Percentiles rank a stretch among this genome's conserved stretches.
Conservation (phyloP, 2,797 vertebrate species). For the Pampus argenteus region DNA sequence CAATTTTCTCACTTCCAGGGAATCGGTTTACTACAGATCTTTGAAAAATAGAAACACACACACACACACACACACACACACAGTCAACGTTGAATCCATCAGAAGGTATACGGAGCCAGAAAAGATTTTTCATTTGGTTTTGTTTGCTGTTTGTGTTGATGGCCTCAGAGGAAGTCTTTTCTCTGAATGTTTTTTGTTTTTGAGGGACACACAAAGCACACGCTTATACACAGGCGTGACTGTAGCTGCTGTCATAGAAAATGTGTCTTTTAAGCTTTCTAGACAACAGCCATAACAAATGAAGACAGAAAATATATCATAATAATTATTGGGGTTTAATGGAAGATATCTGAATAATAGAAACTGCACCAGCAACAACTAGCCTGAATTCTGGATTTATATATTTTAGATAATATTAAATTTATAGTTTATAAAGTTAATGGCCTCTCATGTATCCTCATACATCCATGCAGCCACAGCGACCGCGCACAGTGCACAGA, state of each 20-base stretch:
- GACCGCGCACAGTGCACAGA: too few species aligned
- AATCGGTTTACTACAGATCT: conserved; percentile 40
- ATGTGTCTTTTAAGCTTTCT: conserved; percentile 30
- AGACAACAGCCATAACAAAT: conserved; percentile 10
- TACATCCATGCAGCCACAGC: conserved; percentile 1
- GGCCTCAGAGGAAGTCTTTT: conserved; percentile 55
- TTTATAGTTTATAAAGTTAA: conserved; percentile 39
- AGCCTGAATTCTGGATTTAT: conserved; percentile 2
- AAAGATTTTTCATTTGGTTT: conserved; percentile 47
- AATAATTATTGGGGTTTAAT: conserved; percentile 12
- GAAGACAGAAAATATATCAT: conserved; percentile 12
- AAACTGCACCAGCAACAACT: conserved; percentile 9
- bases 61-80: conserved; percentile 31
- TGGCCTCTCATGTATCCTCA: not conserved
- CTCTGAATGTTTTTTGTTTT: conserved; percentile 46
- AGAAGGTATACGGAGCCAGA: conserved; percentile 32
- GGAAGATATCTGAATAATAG: conserved; percentile 18
- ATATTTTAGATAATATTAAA: conserved; percentile 13
- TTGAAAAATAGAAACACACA: conserved; percentile 20
- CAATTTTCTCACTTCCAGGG: conserved; percentile 45
- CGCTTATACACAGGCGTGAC: conserved; percentile 18
- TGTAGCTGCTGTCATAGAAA: conserved; percentile 22
- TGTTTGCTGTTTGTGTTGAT: conserved; percentile 60
- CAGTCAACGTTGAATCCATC: conserved; percentile 36
- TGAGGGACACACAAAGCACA: conserved; percentile 40